phyloP scores from a whole-genome alignment of 2,888 invertebrate species.

The Scotopteryx bipunctaria region DNA sequence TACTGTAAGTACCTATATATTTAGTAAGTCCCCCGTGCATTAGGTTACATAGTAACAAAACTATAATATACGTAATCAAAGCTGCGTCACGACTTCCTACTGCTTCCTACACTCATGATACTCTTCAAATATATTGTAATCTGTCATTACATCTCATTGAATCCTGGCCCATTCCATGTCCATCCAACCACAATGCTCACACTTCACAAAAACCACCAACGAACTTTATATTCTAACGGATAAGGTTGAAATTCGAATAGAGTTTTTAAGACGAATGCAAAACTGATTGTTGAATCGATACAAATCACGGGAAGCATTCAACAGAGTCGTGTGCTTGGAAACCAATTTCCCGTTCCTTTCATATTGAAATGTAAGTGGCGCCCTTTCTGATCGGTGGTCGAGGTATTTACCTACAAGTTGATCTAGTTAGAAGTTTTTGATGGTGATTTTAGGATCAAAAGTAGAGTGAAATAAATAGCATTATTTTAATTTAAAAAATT shows the following conservation, averaged over 20 bases:
- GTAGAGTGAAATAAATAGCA: too few relatives aligned
- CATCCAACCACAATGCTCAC: conserved; percentile 32
- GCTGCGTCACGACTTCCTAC: conserved; percentile 35
- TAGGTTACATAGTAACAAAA: conserved; percentile 8
- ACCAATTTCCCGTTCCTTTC: conserved; percentile 80
- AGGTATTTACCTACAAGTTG: conserved; percentile 44
- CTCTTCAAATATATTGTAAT: conserved; percentile 52
- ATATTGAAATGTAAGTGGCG: conserved; percentile 77
- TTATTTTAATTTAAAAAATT: too few relatives aligned
- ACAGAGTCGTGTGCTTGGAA: conserved; percentile 68
- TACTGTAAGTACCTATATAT: too few relatives aligned
- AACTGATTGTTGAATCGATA: conserved; percentile 56
- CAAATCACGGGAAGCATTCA: conserved; percentile 74
- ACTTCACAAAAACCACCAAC: conserved; percentile 6
- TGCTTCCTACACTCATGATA: conserved; percentile 47
- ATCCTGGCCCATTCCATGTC: conserved; percentile 38
- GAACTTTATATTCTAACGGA: conserved; percentile 23
- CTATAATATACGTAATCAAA: conserved; percentile 25
- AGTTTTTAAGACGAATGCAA: conserved; percentile 39
- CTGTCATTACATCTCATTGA: conserved; percentile 53
- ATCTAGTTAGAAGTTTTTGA: conserved; percentile 15
- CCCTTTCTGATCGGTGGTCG: conserved; percentile 53
- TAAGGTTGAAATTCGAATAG: conserved; percentile 44
- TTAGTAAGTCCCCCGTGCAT: not conserved
- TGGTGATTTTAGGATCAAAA: too few relatives aligned